Evolutionary conservation across 92 coral and sea anemone genomes (phyloP), one percentile per base, ranked within the genome.

Genomic region (Palythoa grandiflora): DNA sequence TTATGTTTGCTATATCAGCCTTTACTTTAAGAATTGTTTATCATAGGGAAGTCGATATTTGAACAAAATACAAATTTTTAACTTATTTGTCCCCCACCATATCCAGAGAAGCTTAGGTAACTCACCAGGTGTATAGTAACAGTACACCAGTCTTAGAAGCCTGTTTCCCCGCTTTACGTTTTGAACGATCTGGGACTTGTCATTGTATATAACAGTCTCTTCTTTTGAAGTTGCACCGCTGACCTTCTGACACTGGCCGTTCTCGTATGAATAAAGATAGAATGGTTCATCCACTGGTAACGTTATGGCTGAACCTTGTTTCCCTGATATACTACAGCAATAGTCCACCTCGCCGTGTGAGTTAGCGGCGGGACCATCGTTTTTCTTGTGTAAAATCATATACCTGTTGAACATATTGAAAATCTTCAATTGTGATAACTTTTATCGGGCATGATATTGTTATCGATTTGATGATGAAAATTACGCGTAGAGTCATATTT

Each of bases 291-390:
- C 84, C 9, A 91, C 65, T 3, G 98, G 98, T 61, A 95, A 88
- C 19, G 72, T 50, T 13, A 95, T 88, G 17, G 94, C 73, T 17
- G 89, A 79, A 2, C 7, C 73, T 0, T 90, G 85, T 51, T 89
- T 83, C 71, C 98, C 98, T 86, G 78, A n/a, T 47, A 92, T 87
- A 60, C 94, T 94, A 59, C 98, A 94, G 85, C 98, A 94, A 52
- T 94, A 94, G 77, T 87, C 88, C 3, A 94, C 91, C 83, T 92
- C 79, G 13, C 87, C 92, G 53, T 87, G 86, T 13, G 86, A 65
- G 2, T 36, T 81, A 19, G 38, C 13, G 40, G 40, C 47, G 17
- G 61, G 19, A 3, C 47, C n/a, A 3, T 66, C 44, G 63, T n/a
- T 55, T 36, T 63, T 81, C 59, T 81, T 81, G 47, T 81, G 71